Base-by-base conservation (phyloP, 2,797 vertebrate genomes). In the Enteromius viviparus region DNA sequence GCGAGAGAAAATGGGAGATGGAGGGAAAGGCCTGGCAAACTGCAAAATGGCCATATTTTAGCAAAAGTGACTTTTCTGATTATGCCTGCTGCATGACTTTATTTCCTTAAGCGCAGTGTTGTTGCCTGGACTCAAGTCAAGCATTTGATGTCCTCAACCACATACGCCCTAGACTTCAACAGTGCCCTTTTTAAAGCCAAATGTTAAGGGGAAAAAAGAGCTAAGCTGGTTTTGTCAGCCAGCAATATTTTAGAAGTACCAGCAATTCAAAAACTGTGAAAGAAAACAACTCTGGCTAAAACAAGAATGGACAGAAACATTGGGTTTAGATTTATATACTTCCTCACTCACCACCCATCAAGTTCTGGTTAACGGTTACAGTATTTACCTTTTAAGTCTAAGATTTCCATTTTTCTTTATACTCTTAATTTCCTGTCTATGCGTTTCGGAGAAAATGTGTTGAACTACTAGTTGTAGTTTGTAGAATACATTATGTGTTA, bases 21-120 rank as follows among this genome's bases (percentile, higher is more conserved):
- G 42, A 45, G 72, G 68, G 32, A 76, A 83, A 72, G 34, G 82
- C 69, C 86, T 90, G 88, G 87, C 83, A 89, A 81, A 86, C 65
- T 14, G 64, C 75, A 78, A 84, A 80, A 81, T 76, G 72, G 79
- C 55, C 81, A 84, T 87, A 87, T 88, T 89, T 90, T 80, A 88
- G 84, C 83, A 85, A 86, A 82, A 88, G 87, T 85, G 86, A 91
- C 90, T 92, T 87, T 32, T 91, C 89, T 87, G 88, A 91, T 91
- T 90, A 85, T 86, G 87, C 85, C 51, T 2, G 80, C 88, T 69
- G 77, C 76, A 89, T 93, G 91, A 93, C 91, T 91, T 92, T 93
- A 92, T 93, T 94, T 94, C 92, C 92, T 90, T 89, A 87, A 93
- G 90, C 34, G 76, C 82, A 82, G 79, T 91, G 91, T 94, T 89